These are phyloP conservation scores for Xyrichtys novacula DNA, from an alignment of 2,797 vertebrate genomes.

Conservation along the genomic window DNA sequence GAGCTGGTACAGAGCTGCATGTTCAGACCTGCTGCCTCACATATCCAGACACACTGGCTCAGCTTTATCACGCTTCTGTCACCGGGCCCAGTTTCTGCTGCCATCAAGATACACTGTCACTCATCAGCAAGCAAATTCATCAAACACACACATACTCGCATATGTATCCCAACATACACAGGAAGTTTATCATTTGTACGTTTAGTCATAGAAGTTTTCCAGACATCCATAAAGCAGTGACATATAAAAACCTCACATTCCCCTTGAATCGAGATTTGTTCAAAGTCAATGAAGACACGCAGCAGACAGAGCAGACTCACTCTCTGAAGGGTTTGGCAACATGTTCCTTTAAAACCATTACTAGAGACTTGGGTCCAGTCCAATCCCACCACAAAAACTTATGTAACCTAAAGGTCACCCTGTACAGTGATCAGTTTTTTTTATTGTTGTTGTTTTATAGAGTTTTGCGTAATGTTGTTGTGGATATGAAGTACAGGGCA, in stretches of 20 bases:
- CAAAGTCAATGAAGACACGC: not conserved
- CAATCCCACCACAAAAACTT: not conserved
- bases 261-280: not conserved
- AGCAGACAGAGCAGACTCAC: not conserved
- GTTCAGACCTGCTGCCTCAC: constrained; percentile 57
- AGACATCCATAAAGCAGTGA: not conserved
- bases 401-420: not conserved
- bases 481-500: too few relatives aligned
- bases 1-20: constrained; percentile 35
- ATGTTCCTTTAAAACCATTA: not conserved
- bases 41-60: constrained; percentile 18
- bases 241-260: not conserved
- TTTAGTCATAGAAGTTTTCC: not conserved
- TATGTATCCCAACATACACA: not conserved
- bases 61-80: constrained; percentile 10
- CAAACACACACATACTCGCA: not conserved
- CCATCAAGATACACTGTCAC: not conserved
- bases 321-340: not conserved
- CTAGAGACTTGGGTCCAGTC: not conserved
- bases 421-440: not conserved
- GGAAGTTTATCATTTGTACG: too few relatives aligned
- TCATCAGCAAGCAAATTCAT: constrained; percentile 22
- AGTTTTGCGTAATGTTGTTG: not conserved
- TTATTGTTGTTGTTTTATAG: too few relatives aligned
- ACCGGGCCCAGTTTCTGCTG: constrained; percentile 14